Conservation (phyloP, 2,888 invertebrate species). For the Plebejus argus region DNA sequence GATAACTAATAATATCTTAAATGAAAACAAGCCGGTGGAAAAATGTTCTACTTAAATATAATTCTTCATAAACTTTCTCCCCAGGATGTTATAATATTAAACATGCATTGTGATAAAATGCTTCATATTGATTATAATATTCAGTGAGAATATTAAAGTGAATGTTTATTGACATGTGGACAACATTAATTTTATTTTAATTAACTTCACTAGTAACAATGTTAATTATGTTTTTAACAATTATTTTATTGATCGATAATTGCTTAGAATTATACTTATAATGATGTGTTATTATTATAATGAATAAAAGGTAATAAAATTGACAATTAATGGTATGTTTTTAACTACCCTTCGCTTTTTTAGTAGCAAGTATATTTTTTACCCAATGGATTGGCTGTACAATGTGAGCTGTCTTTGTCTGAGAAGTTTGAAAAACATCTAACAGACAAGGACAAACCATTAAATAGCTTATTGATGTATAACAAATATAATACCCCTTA, state of each 20-base stretch:
- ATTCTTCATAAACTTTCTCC: conserved; percentile 46
- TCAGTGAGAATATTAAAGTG: conserved; percentile 30
- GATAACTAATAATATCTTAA: conserved; percentile 59
- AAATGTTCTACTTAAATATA: conserved; percentile 53
- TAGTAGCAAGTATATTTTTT: no score
- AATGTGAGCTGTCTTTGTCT: no score
- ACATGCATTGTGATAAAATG: conserved; percentile 29
- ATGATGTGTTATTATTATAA: conserved; percentile 41
- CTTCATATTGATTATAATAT: conserved; percentile 21
- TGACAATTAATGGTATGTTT: not conserved
- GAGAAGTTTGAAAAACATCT: no score
- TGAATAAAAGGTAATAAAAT: conserved; percentile 39
- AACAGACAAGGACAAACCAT: no score
- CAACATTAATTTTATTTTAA: conserved; percentile 37
- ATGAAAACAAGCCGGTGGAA: conserved; percentile 49
- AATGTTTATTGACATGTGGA: conserved; percentile 34
- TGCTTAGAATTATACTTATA: conserved; percentile 42
- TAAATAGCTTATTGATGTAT: no score
- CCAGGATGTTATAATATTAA: conserved; percentile 53
- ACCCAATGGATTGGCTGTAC: no score
- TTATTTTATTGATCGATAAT: conserved; percentile 56
- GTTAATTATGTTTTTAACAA: conserved; percentile 53
- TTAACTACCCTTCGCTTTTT: not conserved
- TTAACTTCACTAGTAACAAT: conserved; percentile 40
- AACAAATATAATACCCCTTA: no score